A percentile compares a stretch with the other conserved stretches of the same genome.
Evolutionary conservation across 2,113 vertebrate species (phyloP).

Genomic region (Polypterus senegalus): DNA sequence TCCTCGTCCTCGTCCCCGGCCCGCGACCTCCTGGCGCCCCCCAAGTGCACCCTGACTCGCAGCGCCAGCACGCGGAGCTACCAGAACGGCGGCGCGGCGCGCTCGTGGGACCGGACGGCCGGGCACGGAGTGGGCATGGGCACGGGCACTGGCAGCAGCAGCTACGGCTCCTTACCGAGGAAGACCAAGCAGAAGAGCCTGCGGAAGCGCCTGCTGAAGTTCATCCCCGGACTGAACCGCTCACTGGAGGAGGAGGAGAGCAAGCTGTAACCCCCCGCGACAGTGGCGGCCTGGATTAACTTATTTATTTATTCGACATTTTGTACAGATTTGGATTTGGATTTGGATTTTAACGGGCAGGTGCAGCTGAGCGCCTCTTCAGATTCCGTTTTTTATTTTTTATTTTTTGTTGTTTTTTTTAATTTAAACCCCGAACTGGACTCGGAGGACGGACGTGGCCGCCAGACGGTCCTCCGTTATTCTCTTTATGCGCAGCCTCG

Average conservation of each 20-base stretch:
- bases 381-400: slow-evolving; percentile 5
- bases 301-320: slow-evolving; percentile 59
- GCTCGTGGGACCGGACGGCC: slow-evolving; percentile 30
- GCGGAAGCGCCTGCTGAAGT: slow-evolving; percentile 73
- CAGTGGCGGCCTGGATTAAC: slow-evolving; percentile 38
- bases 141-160: slow-evolving; percentile 35
- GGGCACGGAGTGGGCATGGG: slow-evolving; percentile 12
- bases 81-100: slow-evolving; percentile 22
- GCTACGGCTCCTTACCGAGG: slow-evolving; percentile 46
- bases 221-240: slow-evolving; percentile 85
- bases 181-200: slow-evolving; percentile 80
- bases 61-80: slow-evolving; percentile 76
- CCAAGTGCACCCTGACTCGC: slow-evolving; percentile 45
- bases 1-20: background rate
- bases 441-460: slow-evolving; percentile 3
- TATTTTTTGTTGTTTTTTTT: slow-evolving; percentile 21
- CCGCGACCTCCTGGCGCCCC: slow-evolving; percentile 40
- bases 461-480: slow-evolving; percentile 6
- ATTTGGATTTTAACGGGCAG: slow-evolving; percentile 12
- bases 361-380: slow-evolving; percentile 13
- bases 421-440: too few relatives aligned
- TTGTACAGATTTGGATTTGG: background rate
- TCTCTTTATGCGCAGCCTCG: background rate
- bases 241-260: slow-evolving; percentile 91
- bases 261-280: slow-evolving; percentile 55